Evolutionary conservation across 1,140 invertebrate genomes (phyloP).

Genomic region (Oscheius sp.): DNA sequence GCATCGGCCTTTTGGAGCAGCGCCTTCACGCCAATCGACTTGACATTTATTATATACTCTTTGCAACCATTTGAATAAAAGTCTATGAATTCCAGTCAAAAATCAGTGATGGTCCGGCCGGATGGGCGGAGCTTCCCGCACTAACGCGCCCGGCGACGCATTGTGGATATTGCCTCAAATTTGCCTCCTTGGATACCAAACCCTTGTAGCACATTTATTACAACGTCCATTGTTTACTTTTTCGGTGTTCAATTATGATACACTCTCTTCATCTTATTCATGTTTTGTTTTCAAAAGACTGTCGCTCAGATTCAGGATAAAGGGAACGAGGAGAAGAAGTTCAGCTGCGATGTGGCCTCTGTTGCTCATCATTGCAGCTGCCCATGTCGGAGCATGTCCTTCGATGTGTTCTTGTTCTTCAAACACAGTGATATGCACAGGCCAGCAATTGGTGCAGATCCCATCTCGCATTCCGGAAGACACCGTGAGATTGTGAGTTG

Average conservation of each 20-base stretch:
- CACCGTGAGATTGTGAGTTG: constrained; percentile 30
- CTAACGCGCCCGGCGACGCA: neutral
- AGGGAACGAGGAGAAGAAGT: no score
- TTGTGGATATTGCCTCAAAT: neutral
- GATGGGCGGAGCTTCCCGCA: neutral
- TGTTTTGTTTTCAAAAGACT: no score
- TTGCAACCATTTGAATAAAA: no score
- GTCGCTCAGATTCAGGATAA: no score
- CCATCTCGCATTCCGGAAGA: constrained; percentile 26
- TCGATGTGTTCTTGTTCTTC: constrained; percentile 6
- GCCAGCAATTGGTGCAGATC: constrained; percentile 27
- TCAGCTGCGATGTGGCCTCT: no score
- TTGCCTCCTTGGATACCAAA: neutral
- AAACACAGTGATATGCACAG: constrained; percentile 23
- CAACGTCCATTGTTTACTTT: constrained; percentile 1
- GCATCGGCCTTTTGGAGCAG: no score
- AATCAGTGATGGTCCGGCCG: constrained; percentile 1
- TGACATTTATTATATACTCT: constrained; percentile 1
- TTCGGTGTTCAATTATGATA: no score
- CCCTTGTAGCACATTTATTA: neutral
- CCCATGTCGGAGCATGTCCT: constrained; percentile 8
- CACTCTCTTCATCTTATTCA: no score
- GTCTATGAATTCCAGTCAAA: no score
- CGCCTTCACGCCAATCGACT: neutral
- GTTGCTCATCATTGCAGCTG: constrained; percentile 11